These are phyloP conservation scores for Sarcophaga caerulescens DNA, from an alignment of 2,888 invertebrate species.

Conservation along the genomic window DNA sequence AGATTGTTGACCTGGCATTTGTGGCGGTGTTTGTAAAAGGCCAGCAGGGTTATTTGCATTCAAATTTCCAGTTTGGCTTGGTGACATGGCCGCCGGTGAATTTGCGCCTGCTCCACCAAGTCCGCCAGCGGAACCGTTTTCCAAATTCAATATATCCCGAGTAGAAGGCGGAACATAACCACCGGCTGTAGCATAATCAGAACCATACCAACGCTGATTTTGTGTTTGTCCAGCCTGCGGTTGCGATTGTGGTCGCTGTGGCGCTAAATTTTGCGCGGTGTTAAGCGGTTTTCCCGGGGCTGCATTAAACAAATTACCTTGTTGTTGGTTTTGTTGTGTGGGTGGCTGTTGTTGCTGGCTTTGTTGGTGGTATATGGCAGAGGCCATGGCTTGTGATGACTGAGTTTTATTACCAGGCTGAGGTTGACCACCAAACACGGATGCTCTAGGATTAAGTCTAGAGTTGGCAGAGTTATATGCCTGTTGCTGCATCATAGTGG, in stretches of 20 bases:
- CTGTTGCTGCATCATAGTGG: slow-evolving; percentile 67
- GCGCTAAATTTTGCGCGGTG: slow-evolving; percentile 70
- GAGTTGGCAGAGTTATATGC: slow-evolving; percentile 71
- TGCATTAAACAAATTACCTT: slow-evolving; percentile 68
- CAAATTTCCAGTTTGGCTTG: slow-evolving; percentile 76
- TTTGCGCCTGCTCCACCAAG: slow-evolving; percentile 75
- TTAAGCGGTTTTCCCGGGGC: slow-evolving; percentile 68
- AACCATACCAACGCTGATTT: slow-evolving; percentile 75
- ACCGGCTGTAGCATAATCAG: slow-evolving; percentile 70
- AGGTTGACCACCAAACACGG: slow-evolving; percentile 83
- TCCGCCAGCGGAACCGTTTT: slow-evolving; percentile 76
- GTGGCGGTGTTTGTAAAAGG: slow-evolving; percentile 65
- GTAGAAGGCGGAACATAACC: slow-evolving; percentile 74
- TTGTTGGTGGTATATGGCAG: slow-evolving; percentile 60
- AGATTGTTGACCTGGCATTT: slow-evolving; percentile 69
- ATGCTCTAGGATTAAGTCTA: slow-evolving; percentile 89
- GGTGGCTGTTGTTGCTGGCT: slow-evolving; percentile 69
- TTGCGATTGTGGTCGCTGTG: slow-evolving; percentile 75
- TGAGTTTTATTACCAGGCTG: slow-evolving; percentile 67
- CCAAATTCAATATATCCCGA: slow-evolving; percentile 78
- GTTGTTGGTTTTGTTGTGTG: slow-evolving; percentile 76
- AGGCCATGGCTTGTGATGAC: slow-evolving; percentile 67
- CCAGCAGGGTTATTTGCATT: slow-evolving; percentile 58
- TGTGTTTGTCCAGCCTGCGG: slow-evolving; percentile 76
- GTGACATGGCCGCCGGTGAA: slow-evolving; percentile 81